Base-by-base conservation (phyloP, 2,113 vertebrate genomes). In the Coptodon bakossiorum region DNA sequence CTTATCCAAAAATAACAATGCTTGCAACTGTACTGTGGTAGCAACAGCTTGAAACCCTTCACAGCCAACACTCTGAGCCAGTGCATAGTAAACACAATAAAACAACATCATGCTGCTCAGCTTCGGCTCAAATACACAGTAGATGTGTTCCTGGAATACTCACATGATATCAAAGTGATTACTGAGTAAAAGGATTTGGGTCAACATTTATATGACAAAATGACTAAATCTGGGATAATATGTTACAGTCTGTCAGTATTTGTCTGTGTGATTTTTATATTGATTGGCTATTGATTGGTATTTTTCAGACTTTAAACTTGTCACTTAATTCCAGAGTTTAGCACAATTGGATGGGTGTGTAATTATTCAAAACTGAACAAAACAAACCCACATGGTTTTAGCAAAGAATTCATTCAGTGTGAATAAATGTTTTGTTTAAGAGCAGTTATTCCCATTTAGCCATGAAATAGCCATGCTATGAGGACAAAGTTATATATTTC, bases 1-100 rank as follows among this genome's bases (percentile, higher is more conserved):
- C 10, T 19, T 9, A 4, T 86, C 89, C 89, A 90, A 54, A 68
- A 91, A 92, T 11, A 91, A 90, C 87, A 90, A 71, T 40, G 66
- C 3, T 4, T 86, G 79, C 87, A 88, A 88, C 68, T 57, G 68
- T 45, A 63, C 34, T 85, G 50, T 88, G 43, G 71, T 78, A 89
- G 86, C 76, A 84, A 83, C 86, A 83, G 86, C 82, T 78, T 84
- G 78, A 89, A 87, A 50, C 50, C 6, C 14, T 87, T 80, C 12
- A 36, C 53, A 27, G 85, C 76, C 71, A 78, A 19, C 29, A 27
- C 7, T 29, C 57, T 7, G 5, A 40, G 40, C 52, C 17, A 86
- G 17, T 2, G 7, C 17, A 84, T 57, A 86, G 36, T 78, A 85
- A 83, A 89, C 79, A 81, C 54, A 81, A 78, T 45, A 24, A 66